Conservation (phyloP, 1,140 invertebrate genomes). For the Mycetomoellerius zeteki region DNA sequence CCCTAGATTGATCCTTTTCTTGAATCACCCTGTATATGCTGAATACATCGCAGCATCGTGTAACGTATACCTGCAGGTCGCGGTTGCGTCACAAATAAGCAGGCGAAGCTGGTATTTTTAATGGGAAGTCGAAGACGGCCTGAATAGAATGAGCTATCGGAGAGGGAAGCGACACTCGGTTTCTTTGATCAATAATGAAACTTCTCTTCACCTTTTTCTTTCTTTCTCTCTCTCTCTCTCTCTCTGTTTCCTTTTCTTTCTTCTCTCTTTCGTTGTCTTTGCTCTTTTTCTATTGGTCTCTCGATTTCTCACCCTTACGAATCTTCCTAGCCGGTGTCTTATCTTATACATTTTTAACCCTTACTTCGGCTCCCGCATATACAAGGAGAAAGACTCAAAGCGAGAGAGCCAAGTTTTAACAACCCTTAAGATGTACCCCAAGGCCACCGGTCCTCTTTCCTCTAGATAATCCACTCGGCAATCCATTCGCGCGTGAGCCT, state of each 20-base stretch:
- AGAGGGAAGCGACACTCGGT: constrained; percentile 75
- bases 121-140: constrained; percentile 75
- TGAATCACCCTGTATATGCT: not conserved
- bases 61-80: constrained; percentile 37
- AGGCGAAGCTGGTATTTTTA: constrained; percentile 74
- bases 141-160: constrained; percentile 76
- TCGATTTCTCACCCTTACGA: constrained; percentile 17
- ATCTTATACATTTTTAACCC: constrained; percentile 81
- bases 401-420: constrained; percentile 77
- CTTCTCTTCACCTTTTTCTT: constrained; percentile 63
- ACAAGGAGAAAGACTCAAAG: constrained; percentile 74
- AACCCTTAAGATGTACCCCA: constrained; percentile 66
- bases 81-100: constrained; percentile 64
- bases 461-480: constrained; percentile 79
- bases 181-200: constrained; percentile 83
- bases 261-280: constrained; percentile 32
- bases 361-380: constrained; percentile 69
- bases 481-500: constrained; percentile 69
- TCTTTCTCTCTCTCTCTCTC: constrained; percentile 12
- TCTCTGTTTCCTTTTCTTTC: constrained; percentile 41
- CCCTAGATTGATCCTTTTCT: not conserved
- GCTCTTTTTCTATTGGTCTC: constrained; percentile 18
- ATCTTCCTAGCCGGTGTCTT: constrained; percentile 56
- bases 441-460: constrained; percentile 65
- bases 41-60: constrained; percentile 41